Conservation (phyloP, 2,113 vertebrate species). For the Circaetus gallicus region DNA sequence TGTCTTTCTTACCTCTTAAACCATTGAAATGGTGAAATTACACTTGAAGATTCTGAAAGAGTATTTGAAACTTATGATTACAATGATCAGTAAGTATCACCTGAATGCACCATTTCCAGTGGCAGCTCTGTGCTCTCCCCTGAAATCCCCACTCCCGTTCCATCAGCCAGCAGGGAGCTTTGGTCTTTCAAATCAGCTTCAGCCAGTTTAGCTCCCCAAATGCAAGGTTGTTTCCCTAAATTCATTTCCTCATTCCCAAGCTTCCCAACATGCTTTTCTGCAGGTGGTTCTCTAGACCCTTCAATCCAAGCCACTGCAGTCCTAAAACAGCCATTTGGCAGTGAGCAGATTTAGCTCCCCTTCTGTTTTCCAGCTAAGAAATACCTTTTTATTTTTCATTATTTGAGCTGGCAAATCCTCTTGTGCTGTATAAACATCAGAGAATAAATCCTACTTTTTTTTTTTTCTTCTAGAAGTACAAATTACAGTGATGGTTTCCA, state of each 20-base stretch:
- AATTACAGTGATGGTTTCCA: background rate
- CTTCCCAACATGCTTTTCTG: background rate
- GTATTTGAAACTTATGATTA: background rate
- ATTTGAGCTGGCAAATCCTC: background rate
- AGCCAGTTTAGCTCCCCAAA: background rate
- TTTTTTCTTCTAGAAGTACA: background rate
- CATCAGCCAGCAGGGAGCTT: background rate
- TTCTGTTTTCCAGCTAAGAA: background rate
- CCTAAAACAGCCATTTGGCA: background rate
- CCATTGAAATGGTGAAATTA: background rate
- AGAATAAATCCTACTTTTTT: background rate
- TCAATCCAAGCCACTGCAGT: background rate
- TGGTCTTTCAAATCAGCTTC: background rate
- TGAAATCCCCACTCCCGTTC: fast-evolving
- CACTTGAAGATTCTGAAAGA: background rate
- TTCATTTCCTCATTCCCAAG: background rate
- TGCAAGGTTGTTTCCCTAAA: background rate
- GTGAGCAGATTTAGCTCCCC: background rate
- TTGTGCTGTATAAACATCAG: background rate
- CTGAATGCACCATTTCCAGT: background rate
- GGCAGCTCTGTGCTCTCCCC: background rate
- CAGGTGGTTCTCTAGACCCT: background rate
- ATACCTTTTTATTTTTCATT: background rate
- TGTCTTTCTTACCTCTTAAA: background rate
- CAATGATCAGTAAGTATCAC: background rate